Conservation (phyloP, 2,888 invertebrate genomes). For the Cheilosia variabilis region DNA sequence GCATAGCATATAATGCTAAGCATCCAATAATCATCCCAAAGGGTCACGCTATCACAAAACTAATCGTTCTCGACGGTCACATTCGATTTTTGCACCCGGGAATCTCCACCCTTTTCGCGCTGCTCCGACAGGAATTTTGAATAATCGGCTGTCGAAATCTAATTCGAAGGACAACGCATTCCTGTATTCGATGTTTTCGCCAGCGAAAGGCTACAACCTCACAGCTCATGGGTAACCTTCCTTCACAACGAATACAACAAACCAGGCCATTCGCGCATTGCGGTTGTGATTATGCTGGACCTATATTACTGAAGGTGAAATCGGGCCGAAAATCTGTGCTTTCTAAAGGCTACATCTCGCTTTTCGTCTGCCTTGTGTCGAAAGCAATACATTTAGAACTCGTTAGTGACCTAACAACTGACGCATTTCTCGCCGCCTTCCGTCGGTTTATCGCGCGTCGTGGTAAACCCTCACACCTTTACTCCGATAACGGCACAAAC, state of each 20-base stretch:
- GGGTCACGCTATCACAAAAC: conserved; percentile 4
- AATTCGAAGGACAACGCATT: not conserved
- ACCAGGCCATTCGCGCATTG: not conserved
- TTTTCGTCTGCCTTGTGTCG: conserved; percentile 1
- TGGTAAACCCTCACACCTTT: conserved; percentile 5
- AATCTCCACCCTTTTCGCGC: conserved; percentile 3
- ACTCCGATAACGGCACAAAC: conserved; percentile 3
- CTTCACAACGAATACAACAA: not conserved
- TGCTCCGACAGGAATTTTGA: not conserved
- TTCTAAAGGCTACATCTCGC: not conserved
- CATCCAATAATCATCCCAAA: not conserved
- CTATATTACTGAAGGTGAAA: not conserved
- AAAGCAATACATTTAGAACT: conserved; percentile 13
- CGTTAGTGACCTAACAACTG: not conserved
- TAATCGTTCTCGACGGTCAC: conserved; percentile 6
- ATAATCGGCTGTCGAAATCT: not conserved
- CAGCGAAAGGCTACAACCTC: not conserved
- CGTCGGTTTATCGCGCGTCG: not conserved
- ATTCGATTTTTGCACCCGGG: not conserved
- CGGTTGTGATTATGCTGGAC: not conserved
- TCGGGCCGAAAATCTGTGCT: not conserved
- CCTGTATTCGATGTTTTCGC: not conserved
- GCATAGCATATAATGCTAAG: not conserved
- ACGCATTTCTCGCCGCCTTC: not conserved
- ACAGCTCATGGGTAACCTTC: conserved; percentile 3